Evolutionary conservation across 2,113 vertebrate species (phyloP).

Genomic region (Phyllostomus discolor): DNA sequence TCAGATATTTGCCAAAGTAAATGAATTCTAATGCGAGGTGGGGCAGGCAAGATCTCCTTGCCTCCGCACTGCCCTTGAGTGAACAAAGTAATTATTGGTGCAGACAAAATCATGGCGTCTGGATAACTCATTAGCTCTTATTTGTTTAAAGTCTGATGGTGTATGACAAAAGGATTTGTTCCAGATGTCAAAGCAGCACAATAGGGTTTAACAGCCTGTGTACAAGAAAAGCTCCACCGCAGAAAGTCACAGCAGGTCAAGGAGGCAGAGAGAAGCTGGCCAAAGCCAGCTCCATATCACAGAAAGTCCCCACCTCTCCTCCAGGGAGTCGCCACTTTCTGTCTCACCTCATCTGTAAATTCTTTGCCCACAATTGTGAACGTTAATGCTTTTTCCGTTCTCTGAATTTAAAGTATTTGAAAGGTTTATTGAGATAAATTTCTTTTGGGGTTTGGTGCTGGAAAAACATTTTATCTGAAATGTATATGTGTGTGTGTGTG

Average conservation of each 20-base stretch:
- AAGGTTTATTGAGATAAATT: conserved; percentile 13
- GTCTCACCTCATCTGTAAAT: background rate
- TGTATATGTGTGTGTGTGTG: background rate
- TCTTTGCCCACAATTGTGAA: background rate
- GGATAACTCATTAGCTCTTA: conserved; percentile 66
- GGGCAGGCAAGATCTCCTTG: background rate
- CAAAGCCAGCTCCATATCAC: background rate
- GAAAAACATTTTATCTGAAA: conserved; percentile 21
- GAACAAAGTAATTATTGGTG: conserved; percentile 52
- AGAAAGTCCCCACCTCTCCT: background rate
- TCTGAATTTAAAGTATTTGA: conserved; percentile 20
- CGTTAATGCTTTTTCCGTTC: conserved; percentile 17
- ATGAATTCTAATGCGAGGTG: background rate
- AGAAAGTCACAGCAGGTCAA: background rate
- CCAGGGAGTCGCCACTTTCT: background rate
- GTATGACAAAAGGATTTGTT: conserved; percentile 68
- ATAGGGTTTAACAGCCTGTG: conserved; percentile 31
- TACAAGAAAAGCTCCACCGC: background rate
- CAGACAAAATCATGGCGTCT: conserved; percentile 18
- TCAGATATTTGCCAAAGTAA: conserved; percentile 25
- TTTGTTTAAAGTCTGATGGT: conserved; percentile 68
- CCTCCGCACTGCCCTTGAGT: background rate
- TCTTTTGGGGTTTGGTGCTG: background rate
- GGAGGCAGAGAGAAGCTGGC: background rate
- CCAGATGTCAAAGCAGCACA: conserved; percentile 64